These are phyloP conservation scores for Argentina silus DNA, from an alignment of 2,797 vertebrate species.

Conservation along the genomic window DNA sequence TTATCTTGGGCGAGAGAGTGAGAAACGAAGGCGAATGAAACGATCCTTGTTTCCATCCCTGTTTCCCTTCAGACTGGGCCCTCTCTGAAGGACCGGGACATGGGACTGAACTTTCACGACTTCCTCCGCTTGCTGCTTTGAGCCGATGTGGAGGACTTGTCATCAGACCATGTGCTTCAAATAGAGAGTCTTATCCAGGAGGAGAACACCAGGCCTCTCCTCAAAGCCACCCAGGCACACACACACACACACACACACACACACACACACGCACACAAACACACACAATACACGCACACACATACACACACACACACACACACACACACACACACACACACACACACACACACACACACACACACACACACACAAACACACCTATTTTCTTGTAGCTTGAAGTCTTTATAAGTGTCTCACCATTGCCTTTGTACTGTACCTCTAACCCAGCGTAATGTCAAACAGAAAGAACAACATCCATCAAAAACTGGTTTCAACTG, in stretches of 20 bases:
- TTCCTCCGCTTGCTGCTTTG: not conserved
- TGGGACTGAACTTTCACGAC: not conserved
- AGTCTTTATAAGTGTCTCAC: not conserved
- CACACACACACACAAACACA: too few species aligned
- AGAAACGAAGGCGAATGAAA: not conserved
- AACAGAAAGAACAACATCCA: not conserved
- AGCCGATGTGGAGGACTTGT: not conserved
- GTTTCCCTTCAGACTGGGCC: not conserved
- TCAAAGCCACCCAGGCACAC: not conserved
- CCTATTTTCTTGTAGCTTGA: too few species aligned
- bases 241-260: too few species aligned
- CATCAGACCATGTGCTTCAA: not conserved
- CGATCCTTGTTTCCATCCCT: not conserved
- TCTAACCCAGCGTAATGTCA: not conserved
- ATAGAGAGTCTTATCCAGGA: not conserved
- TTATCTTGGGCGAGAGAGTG: not conserved
- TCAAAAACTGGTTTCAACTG: conserved; percentile 2
- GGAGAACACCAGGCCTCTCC: not conserved
- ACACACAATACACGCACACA: too few species aligned
- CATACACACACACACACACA: too few species aligned
- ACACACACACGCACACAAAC: too few species aligned
- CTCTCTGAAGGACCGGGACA: not conserved
- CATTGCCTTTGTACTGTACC: not conserved
- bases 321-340: too few species aligned
- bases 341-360: too few species aligned